Conservation (phyloP, 35 echinoderm and acorn worm species). For the Acanthaster planci region DNA sequence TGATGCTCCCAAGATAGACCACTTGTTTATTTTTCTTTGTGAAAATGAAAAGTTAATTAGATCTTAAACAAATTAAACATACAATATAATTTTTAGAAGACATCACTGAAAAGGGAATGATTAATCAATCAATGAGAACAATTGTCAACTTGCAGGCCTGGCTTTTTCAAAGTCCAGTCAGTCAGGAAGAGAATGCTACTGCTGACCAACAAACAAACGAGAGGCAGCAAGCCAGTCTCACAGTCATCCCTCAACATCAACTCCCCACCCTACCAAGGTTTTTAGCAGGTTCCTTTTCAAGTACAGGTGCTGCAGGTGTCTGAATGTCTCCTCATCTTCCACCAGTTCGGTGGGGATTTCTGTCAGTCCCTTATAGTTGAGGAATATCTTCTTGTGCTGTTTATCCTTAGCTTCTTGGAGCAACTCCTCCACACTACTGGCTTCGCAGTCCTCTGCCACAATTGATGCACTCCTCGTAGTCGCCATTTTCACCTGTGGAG, state of each 20-base stretch:
- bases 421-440: constrained; percentile 39
- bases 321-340: background rate
- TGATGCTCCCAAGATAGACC: no score
- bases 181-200: background rate
- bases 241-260: no score
- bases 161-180: no score
- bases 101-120: no score
- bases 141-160: no score
- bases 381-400: constrained; percentile 32
- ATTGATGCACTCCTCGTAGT: constrained; percentile 19
- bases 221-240: background rate
- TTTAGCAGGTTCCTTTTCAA: constrained; percentile 48
- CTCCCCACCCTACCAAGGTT: constrained; percentile 40
- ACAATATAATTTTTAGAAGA: no score
- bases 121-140: no score
- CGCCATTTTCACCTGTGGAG: background rate
- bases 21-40: no score
- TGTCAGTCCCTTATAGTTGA: constrained; percentile 60
- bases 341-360: constrained; percentile 38
- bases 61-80: no score
- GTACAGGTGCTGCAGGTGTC: constrained; percentile 36
- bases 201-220: background rate
- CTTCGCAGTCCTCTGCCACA: constrained; percentile 44
- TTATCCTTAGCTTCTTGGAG: constrained; percentile 25
- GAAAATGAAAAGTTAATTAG: no score